Base-by-base conservation (phyloP, 2,888 invertebrate species). In the Hypercompe scribonia region DNA sequence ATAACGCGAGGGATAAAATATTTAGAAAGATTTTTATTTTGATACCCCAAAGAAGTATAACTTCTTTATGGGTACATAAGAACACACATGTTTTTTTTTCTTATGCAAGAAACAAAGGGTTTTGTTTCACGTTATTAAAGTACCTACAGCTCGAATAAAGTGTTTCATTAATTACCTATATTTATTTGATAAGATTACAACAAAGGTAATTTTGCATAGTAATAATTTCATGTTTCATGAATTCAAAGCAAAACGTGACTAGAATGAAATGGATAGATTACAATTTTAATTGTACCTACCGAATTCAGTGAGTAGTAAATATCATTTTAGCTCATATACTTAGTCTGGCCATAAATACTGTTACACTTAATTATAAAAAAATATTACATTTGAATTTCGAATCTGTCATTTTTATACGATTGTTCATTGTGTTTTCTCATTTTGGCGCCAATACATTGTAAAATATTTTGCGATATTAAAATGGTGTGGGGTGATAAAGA, bases 191-290 rank as follows among this genome's bases (percentile, higher is more conserved):
- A 33, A n/a, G 21, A 63, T 46, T 46, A 50, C 33, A 33, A 64
- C 50, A 67, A 39, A 42, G 66, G 68, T 71, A 70, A 74, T 76
- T 78, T 75, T 72, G 42, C 54, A 3, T 33, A 31, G 67, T 72
- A 74, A 68, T 70, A 74, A 83, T 70, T 73, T 42, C 61, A 42
- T 63, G 70, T n/a, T 24, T 63, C 39, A 18, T 46, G 67, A 70
- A 50, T 67, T 72, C 72, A 63, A 61, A 68, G 74, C n/a, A 39
- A 63, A 70, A 79, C 81, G 83, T 84, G 85, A 73, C 70, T 71
- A n/a, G 77, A 50, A 81, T 79, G 75, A 70, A 70, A 73, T 76
- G 78, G 71, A 66, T 50, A 65, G 50, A 74, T 72, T 69, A 77
- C 63, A 63, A 75, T 34, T 46, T 46, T 46, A 46, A 24, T 46